phyloP scores from a whole-genome alignment of 2,888 invertebrate species.

The Leucophenga maculata region DNA sequence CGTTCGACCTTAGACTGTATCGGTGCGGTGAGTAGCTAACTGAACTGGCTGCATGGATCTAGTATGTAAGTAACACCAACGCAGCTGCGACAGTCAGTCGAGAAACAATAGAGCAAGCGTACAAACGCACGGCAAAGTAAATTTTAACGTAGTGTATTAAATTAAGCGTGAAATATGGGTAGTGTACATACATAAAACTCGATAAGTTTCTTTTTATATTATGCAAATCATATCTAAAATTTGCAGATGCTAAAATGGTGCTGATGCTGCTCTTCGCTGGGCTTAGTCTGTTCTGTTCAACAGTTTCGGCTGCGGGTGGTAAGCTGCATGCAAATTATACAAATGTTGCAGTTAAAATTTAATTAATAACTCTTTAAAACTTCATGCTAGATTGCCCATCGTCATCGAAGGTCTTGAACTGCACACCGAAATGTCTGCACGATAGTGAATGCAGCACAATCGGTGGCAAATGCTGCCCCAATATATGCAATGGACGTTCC shows the following conservation, averaged over 20 bases:
- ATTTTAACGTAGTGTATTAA: slow-evolving; percentile 37
- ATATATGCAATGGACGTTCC: slow-evolving; percentile 80
- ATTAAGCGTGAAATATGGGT: slow-evolving; percentile 6
- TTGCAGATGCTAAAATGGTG: slow-evolving; percentile 40
- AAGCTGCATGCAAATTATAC: slow-evolving; percentile 39
- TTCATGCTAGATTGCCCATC: slow-evolving; percentile 75
- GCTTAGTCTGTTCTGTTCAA: slow-evolving; percentile 41
- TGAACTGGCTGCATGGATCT: too few relatives aligned
- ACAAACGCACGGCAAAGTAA: slow-evolving; percentile 43
- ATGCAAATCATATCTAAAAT: neutral
- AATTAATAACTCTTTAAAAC: neutral
- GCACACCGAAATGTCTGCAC: slow-evolving; percentile 79
- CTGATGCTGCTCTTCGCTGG: slow-evolving; percentile 45
- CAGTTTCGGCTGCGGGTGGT: slow-evolving; percentile 54
- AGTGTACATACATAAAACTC: neutral
- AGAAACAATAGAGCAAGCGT: slow-evolving; percentile 44
- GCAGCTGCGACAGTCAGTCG: slow-evolving; percentile 42
- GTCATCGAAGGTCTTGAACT: slow-evolving; percentile 77
- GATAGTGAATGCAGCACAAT: slow-evolving; percentile 78
- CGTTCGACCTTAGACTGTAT: neutral
- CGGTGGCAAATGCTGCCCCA: slow-evolving; percentile 80
- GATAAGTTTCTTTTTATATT: neutral
- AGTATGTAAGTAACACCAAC: too few relatives aligned
- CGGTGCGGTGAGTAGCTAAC: too few relatives aligned
- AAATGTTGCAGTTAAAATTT: neutral